These are phyloP conservation scores for Tuberolachnus salignus DNA, from an alignment of 2,888 invertebrate genomes.

Conservation along the genomic window DNA sequence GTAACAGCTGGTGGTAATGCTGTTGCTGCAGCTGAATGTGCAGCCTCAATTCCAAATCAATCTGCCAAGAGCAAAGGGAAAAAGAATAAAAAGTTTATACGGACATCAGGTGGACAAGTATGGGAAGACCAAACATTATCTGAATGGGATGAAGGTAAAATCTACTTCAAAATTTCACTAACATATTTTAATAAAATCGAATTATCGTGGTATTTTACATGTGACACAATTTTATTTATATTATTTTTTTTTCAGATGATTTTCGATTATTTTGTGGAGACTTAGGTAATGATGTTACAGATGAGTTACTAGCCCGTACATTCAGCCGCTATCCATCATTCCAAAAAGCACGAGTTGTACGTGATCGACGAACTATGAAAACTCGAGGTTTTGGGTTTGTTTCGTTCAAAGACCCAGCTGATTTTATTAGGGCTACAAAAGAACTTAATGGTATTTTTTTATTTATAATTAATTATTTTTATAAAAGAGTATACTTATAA, in stretches of 20 bases:
- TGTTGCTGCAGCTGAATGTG: conserved; percentile 51
- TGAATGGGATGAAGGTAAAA: conserved; percentile 89
- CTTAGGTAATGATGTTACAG: conserved; percentile 98
- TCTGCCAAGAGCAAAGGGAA: conserved; percentile 63
- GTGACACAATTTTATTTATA: conserved; percentile 22
- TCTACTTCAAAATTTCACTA: background rate
- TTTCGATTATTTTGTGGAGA: conserved; percentile 99
- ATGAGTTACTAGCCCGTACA: conserved; percentile 93
- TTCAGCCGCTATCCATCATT: conserved; percentile 95
- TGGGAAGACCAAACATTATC: conserved; percentile 95
- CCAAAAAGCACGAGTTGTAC: conserved; percentile 89
- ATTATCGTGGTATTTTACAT: no score
- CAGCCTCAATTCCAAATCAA: conserved; percentile 45
- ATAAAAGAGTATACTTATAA: background rate
- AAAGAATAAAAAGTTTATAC: conserved; percentile 76
- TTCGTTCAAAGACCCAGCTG: conserved; percentile 95
- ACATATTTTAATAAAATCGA: background rate
- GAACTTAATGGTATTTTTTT: conserved; percentile 89
- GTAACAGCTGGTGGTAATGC: conserved; percentile 46
- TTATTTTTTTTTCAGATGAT: conserved; percentile 72
- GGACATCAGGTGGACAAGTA: conserved; percentile 90
- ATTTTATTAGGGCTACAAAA: conserved; percentile 97
- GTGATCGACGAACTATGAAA: conserved; percentile 96
- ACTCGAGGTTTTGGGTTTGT: conserved; percentile 99
- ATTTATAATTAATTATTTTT: background rate